These are phyloP conservation scores for Procavia capensis DNA, from an alignment of 2,113 vertebrate species.

Conservation along the genomic window DNA sequence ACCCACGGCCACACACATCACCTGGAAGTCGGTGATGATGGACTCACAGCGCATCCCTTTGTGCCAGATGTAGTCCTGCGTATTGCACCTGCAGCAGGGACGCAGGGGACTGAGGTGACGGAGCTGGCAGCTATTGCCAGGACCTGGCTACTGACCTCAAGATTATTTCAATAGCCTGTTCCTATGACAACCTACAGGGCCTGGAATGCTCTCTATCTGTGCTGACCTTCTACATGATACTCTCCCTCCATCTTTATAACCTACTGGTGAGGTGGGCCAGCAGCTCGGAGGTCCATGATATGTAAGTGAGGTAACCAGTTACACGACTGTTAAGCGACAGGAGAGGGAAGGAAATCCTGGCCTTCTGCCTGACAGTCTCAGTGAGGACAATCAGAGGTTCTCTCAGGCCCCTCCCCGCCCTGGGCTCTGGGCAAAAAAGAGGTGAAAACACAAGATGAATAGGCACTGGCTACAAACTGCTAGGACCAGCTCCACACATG, in stretches of 20 bases:
- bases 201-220: background rate
- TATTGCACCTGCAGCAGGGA: slow-evolving; percentile 91
- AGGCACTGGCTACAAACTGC: background rate
- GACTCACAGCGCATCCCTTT: slow-evolving; percentile 97
- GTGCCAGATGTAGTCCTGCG: slow-evolving; percentile 99
- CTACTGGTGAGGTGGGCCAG: background rate
- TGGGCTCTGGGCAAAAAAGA: background rate
- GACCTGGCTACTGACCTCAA: background rate
- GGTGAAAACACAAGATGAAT: background rate
- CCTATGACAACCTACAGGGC: background rate
- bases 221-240: accelerated
- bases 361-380: background rate
- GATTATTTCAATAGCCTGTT: background rate
- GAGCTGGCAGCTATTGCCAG: background rate
- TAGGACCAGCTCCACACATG: background rate
- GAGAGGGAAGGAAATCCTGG: background rate
- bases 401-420: background rate
- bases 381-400: background rate
- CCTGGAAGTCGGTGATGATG: slow-evolving; percentile 99
- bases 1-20: slow-evolving; percentile 96
- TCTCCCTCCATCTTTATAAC: background rate
- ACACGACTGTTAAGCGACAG: background rate
- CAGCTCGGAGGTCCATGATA: background rate
- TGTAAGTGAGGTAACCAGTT: background rate
- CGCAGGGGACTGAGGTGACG: accelerated